A percentile compares a stretch with the other conserved stretches of the same genome.
Conservation (phyloP, 2,888 invertebrate species). For the Rosalia funebris region DNA sequence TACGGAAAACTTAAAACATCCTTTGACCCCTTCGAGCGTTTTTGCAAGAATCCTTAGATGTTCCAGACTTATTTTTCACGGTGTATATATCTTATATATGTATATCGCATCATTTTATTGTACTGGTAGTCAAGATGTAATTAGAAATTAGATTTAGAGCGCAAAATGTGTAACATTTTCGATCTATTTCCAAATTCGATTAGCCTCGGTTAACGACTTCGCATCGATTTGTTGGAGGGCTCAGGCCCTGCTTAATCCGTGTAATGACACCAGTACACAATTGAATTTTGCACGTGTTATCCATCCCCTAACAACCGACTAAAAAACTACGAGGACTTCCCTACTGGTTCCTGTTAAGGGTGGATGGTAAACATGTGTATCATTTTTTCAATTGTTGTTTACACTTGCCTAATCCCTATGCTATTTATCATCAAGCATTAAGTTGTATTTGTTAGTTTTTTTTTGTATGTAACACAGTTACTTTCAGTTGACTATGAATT, state of each 20-base stretch:
- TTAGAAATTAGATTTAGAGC: slow-evolving; percentile 8
- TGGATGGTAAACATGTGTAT: slow-evolving; percentile 30
- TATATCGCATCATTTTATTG: too few relatives aligned
- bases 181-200: slow-evolving; percentile 42
- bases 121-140: background rate
- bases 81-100: too few relatives aligned
- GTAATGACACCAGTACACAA: slow-evolving; percentile 59
- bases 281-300: slow-evolving; percentile 58
- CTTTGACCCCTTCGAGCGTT: too few relatives aligned
- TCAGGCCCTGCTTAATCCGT: slow-evolving; percentile 46
- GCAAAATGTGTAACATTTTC: slow-evolving; percentile 19
- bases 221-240: slow-evolving; percentile 39
- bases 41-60: too few relatives aligned
- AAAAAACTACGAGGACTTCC: slow-evolving; percentile 38
- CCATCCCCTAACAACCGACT: slow-evolving; percentile 43
- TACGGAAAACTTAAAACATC: too few relatives aligned
- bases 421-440: slow-evolving; percentile 46
- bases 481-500: too few relatives aligned
- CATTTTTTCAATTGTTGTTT: slow-evolving; percentile 43
- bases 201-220: slow-evolving; percentile 42
- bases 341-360: slow-evolving; percentile 21
- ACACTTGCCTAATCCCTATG: slow-evolving; percentile 40
- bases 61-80: too few relatives aligned
- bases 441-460: slow-evolving; percentile 38
- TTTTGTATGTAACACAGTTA: too few relatives aligned